Evolutionary conservation across 2,888 invertebrate species (phyloP).

Genomic region (Aricia artaxerxes): DNA sequence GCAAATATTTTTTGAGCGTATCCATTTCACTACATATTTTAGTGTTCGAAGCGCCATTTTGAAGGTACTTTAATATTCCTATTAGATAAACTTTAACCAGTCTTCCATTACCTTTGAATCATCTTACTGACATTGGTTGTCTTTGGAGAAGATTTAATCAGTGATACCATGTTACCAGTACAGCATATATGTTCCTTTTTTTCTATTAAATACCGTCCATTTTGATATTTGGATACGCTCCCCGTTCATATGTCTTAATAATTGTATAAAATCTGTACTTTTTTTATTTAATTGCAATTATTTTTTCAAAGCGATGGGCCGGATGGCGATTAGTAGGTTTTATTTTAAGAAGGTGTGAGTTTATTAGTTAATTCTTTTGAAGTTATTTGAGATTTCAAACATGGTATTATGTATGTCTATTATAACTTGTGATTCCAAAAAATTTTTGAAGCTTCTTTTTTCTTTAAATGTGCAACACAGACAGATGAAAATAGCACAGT

Average conservation of each 20-base stretch:
- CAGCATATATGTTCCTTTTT: not conserved
- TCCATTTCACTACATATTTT: constrained; percentile 2
- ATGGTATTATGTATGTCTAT: constrained; percentile 17
- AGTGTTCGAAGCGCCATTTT: not conserved
- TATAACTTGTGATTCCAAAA: constrained; percentile 2
- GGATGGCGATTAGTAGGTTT: not conserved
- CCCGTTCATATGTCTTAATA: not conserved
- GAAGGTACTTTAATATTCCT: constrained; percentile 2
- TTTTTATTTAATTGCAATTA: not conserved
- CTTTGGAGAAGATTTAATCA: not conserved
- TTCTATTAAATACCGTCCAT: constrained; percentile 9
- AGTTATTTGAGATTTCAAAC: constrained; percentile 25
- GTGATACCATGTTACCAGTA: constrained; percentile 7
- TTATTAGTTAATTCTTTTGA: constrained; percentile 19
- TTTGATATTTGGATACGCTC: constrained; percentile 9
- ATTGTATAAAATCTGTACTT: not conserved
- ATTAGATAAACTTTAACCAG: constrained; percentile 2
- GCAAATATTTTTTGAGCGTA: constrained; percentile 18
- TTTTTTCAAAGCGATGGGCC: not conserved
- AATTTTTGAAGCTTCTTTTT: not conserved
- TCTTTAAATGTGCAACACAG: constrained; percentile 1
- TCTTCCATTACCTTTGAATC: constrained; percentile 8
- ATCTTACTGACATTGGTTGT: not conserved
- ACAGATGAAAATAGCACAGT: no score
- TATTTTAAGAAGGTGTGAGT: constrained; percentile 26